Base-by-base conservation (phyloP, 1,140 invertebrate species). In the Tetraneura akinire region DNA sequence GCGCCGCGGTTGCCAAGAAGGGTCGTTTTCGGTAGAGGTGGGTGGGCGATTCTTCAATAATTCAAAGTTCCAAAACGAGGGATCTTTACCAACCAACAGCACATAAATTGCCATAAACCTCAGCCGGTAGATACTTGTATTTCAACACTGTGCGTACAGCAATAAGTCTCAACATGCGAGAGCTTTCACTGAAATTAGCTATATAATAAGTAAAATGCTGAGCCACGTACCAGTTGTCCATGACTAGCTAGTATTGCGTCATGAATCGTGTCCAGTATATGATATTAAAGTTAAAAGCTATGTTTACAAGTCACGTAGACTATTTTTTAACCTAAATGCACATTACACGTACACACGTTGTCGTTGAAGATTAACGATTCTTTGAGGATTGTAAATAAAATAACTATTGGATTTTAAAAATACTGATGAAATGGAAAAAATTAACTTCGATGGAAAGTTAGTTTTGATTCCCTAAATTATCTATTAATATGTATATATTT, bases 71-170 rank as follows among this genome's bases (percentile, higher is more conserved):
- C 53, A 62, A 78, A 78, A 57, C 74, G 74, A 60, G 71, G 71
- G 74, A 78, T 78, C 74, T 78, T 78, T 78, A 78, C 55, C 32
- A 16, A 51, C 53, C 37, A 55, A 57, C 37, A 55, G 71, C 71
- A 74, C 71, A 78, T 78, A 60, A 78, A 78, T 78, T 78, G 51
- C 55, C 51, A 57, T 78, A 78, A 78, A 78, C 74, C 74, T 78
- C 74, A 1, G 74, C 55, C 42, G 53, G 74, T 47, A 55, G 74
- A 78, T 42, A 62, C 37, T 60, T 3, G 13, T n/a, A 23, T 78
- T 78, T 78, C 74, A 78, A 78, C 74, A 78, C 74, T 53, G 18
- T 29, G 26, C 37, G 23, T 32, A 18, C 8, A n/a, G 14, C 32
- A 14, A 47, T 60, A 78, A 60, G 55, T 60, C 21, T 60, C 9